Evolutionary conservation across 2,888 invertebrate genomes (phyloP).

Genomic region (Aporophyla lueneburgensis): DNA sequence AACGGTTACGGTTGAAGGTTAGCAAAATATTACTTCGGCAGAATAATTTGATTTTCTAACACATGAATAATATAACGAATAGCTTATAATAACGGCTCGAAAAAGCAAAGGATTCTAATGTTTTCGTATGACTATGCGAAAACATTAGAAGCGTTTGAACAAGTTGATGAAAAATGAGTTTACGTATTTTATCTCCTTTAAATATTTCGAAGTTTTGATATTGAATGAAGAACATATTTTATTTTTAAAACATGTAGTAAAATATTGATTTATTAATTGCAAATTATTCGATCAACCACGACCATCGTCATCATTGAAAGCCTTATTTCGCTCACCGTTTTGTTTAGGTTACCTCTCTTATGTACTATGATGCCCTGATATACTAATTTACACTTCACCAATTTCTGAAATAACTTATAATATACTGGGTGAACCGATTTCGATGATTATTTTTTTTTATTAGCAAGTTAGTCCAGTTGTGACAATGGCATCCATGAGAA

Average conservation of each 20-base stretch:
- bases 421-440: no score
- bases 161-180: not conserved
- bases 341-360: not conserved
- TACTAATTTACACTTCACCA: no score
- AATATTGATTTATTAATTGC: not conserved
- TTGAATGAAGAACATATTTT: no score
- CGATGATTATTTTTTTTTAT: no score
- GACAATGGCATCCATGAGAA: no score
- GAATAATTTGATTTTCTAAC: slow-evolving; percentile 23
- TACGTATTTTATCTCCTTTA: not conserved
- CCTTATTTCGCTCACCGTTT: not conserved
- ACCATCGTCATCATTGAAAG: not conserved
- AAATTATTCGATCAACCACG: not conserved
- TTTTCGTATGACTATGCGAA: slow-evolving; percentile 7
- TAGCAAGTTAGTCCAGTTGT: no score
- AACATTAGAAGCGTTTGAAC: no score
- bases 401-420: no score
- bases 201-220: no score
- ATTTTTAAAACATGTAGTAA: no score
- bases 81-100: slow-evolving; percentile 11
- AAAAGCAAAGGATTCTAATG: slow-evolving; percentile 1
- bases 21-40: slow-evolving; percentile 9
- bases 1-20: slow-evolving; percentile 14
- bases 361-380: not conserved
- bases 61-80: slow-evolving; percentile 17